Conservation (phyloP, 2,113 vertebrate genomes). For the Cygnus atratus region DNA sequence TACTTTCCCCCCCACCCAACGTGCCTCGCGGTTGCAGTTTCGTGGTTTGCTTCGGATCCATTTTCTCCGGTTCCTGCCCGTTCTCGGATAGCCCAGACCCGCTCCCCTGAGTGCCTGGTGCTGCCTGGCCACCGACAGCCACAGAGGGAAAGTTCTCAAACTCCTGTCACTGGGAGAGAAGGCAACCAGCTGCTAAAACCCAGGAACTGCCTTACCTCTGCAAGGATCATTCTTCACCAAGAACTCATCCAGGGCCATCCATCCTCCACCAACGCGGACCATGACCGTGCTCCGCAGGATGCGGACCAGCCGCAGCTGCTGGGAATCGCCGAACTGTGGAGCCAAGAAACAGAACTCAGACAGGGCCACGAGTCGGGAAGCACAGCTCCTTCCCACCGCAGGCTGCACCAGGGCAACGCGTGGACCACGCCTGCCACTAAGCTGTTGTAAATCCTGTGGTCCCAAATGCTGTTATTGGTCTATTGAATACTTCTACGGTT, state of each 20-base stretch:
- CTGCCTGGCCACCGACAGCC: neutral
- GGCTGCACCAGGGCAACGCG: slow-evolving; percentile 62
- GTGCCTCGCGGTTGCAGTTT: too few relatives aligned
- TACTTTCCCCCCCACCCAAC: too few relatives aligned
- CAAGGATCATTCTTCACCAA: slow-evolving; percentile 98
- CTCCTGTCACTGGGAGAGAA: accelerated
- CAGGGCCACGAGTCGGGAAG: neutral
- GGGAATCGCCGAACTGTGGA: slow-evolving; percentile 94
- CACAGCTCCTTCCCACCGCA: neutral
- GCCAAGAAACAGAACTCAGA: slow-evolving; percentile 44
- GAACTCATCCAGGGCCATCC: slow-evolving; percentile 99
- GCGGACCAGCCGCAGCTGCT: slow-evolving; percentile 97
- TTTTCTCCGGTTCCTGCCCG: neutral
- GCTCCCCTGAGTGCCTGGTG: neutral
- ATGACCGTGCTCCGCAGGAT: slow-evolving; percentile 98
- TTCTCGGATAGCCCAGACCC: neutral
- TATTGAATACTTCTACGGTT: accelerated
- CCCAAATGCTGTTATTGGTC: neutral
- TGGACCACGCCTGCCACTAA: neutral
- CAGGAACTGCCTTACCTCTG: slow-evolving; percentile 84
- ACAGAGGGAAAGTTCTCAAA: neutral
- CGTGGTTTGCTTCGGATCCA: neutral
- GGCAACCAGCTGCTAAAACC: accelerated
- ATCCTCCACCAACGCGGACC: slow-evolving; percentile 96
- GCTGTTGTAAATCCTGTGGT: too few relatives aligned